Evolutionary conservation across 2,888 invertebrate genomes (phyloP).

Genomic region (Eubasilissa splendida): DNA sequence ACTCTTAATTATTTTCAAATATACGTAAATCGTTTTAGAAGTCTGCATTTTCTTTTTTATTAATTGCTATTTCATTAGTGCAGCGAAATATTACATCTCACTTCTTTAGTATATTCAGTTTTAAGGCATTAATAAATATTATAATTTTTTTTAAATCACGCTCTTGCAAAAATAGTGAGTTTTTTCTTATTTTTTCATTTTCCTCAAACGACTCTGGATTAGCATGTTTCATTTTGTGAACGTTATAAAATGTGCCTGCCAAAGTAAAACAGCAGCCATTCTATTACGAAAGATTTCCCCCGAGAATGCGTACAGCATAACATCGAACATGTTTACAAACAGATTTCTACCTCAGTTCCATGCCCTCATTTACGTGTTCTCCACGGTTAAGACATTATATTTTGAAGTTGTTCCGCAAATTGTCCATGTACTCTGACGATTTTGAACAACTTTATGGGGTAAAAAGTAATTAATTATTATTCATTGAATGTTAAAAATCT

Average conservation of each 20-base stretch:
- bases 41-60: no score
- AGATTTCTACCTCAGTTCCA: conserved; percentile 46
- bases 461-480: no score
- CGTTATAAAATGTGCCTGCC: conserved; percentile 26
- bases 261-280: conserved; percentile 24
- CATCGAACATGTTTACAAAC: conserved; percentile 57
- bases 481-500: no score
- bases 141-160: not conserved
- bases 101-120: no score
- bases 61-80: no score
- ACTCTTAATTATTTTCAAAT: no score
- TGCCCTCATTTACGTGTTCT: conserved; percentile 49
- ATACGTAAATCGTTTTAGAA: no score
- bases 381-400: conserved; percentile 10
- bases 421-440: conserved; percentile 4
- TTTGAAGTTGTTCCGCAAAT: conserved; percentile 18
- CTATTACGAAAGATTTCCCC: conserved; percentile 52
- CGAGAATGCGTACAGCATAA: conserved; percentile 49
- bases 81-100: no score
- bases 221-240: conserved; percentile 39
- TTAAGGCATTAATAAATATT: not conserved
- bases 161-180: not conserved
- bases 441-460: no score
- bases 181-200: conserved; percentile 26
- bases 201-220: conserved; percentile 32